Conservation (phyloP, 53 echinoderm and acorn worm genomes). For the Echinometra lucunter region DNA sequence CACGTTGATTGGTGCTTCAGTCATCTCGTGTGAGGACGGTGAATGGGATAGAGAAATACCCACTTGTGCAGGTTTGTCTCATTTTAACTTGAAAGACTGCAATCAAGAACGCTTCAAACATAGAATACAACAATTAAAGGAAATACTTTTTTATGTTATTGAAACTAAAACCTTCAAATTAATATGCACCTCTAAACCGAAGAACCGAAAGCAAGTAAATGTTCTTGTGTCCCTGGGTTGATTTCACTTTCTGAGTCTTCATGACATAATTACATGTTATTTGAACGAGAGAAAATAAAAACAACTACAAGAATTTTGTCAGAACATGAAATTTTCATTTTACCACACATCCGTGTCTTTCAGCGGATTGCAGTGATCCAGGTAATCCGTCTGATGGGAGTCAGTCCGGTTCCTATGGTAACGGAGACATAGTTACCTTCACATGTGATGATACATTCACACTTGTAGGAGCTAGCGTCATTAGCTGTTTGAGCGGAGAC, state of each 20-base stretch:
- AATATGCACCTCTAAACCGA: no score
- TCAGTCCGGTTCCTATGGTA: slow-evolving; percentile 67
- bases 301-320: no score
- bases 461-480: slow-evolving; percentile 71
- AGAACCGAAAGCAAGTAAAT: no score
- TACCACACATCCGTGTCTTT: neutral
- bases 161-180: no score
- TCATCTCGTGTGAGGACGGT: slow-evolving; percentile 71
- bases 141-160: no score
- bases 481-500: slow-evolving; percentile 71
- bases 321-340: neutral
- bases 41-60: slow-evolving; percentile 73
- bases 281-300: no score
- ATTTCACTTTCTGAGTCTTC: no score
- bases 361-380: slow-evolving; percentile 80
- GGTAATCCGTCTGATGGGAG: slow-evolving; percentile 71
- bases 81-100: neutral
- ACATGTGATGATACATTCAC: slow-evolving; percentile 68
- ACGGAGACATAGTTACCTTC: slow-evolving; percentile 76
- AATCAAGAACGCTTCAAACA: no score
- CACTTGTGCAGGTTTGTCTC: slow-evolving; percentile 70
- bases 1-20: slow-evolving; percentile 74
- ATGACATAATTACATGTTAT: no score
- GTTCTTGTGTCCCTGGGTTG: no score
- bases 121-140: no score